These are phyloP conservation scores for Thera britannica DNA, from an alignment of 2,888 invertebrate species.

Conservation along the genomic window DNA sequence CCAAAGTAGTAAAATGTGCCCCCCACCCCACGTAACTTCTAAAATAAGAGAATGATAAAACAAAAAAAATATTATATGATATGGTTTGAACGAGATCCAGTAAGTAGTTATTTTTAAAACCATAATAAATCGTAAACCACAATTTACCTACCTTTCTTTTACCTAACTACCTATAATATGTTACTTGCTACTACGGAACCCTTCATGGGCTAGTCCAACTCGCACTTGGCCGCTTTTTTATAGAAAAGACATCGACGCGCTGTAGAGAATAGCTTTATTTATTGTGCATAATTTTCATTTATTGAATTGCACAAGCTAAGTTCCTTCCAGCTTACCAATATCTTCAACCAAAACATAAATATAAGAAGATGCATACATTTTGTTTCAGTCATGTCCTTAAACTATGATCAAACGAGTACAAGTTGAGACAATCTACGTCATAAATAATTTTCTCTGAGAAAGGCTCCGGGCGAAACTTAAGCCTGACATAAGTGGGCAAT, in stretches of 20 bases:
- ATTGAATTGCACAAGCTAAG: neutral
- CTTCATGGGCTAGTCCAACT: too few species aligned
- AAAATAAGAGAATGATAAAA: too few species aligned
- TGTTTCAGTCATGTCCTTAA: conserved; percentile 45
- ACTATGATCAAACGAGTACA: conserved; percentile 76
- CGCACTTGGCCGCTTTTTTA: neutral
- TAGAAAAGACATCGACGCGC: conserved; percentile 20
- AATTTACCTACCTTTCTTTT: too few species aligned
- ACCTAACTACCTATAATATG: too few species aligned
- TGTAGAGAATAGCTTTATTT: neutral
- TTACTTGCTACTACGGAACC: neutral
- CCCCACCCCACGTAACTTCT: too few species aligned
- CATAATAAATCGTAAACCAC: too few species aligned
- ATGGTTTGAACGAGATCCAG: too few species aligned
- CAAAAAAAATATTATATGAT: too few species aligned
- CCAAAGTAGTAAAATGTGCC: too few species aligned
- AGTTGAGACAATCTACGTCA: conserved; percentile 80
- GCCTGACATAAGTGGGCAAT: conserved; percentile 85
- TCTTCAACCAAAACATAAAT: neutral
- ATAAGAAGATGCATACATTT: neutral
- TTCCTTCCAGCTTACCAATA: neutral
- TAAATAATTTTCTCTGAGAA: conserved; percentile 82
- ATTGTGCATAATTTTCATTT: neutral
- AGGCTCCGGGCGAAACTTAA: conserved; percentile 83
- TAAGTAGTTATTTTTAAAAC: too few species aligned